Percentiles rank a stretch among this genome's conserved stretches.
phyloP scores from a whole-genome alignment of 2,113 vertebrate species.

The Notarius lentiginosus region DNA sequence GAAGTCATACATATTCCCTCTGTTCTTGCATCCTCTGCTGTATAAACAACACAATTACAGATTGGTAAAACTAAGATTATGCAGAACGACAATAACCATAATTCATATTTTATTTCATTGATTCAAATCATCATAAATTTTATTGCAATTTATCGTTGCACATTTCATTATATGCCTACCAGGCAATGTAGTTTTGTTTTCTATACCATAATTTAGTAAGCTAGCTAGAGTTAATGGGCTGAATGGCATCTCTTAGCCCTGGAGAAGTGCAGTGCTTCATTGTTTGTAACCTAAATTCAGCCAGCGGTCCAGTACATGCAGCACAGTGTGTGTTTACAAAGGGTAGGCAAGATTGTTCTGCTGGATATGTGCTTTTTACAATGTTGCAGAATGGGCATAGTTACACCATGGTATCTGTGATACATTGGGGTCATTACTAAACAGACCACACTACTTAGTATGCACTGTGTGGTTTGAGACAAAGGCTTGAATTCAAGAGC shows the following conservation, averaged over 20 bases:
- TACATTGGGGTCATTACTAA: not conserved
- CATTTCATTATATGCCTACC: too few species aligned
- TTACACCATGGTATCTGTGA: not conserved
- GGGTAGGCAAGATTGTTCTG: not conserved
- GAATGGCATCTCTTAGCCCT: not conserved
- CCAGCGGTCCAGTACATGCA: not conserved
- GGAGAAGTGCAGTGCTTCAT: not conserved
- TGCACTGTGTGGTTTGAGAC: not conserved
- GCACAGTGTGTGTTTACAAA: not conserved
- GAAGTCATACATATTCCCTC: too few species aligned
- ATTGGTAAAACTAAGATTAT: too few species aligned
- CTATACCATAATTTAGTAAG: not conserved
- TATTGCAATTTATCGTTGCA: too few species aligned
- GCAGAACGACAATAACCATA: too few species aligned
- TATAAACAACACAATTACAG: too few species aligned
- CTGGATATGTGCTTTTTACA: not conserved
- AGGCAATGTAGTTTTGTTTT: not conserved
- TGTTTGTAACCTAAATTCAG: not conserved
- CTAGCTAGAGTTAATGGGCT: not conserved
- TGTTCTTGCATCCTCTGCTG: too few species aligned
- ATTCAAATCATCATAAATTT: too few species aligned
- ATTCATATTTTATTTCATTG: too few species aligned
- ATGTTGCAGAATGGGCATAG: not conserved
- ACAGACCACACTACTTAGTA: not conserved
- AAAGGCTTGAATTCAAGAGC: not conserved